phyloP scores from a whole-genome alignment of 2,797 vertebrate species.

The Anas bahamensis region DNA sequence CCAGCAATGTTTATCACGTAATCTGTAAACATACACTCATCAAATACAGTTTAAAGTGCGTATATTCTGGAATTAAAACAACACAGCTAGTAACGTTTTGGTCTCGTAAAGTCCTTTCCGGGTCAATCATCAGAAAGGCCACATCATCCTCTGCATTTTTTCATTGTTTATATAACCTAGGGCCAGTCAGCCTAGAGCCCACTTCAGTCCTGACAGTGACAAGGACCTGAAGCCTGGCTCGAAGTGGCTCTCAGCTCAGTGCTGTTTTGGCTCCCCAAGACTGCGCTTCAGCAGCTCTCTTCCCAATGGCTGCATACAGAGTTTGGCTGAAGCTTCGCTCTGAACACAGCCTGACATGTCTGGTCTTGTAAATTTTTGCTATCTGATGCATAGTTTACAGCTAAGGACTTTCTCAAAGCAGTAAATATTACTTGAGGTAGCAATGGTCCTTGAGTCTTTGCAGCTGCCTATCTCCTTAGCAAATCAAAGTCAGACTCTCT shows the following conservation, averaged over 20 bases:
- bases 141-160: neutral
- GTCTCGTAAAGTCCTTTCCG: neutral
- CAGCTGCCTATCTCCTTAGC: neutral
- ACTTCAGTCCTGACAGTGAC: neutral
- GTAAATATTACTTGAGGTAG: neutral
- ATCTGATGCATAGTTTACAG: conserved; percentile 16
- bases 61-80: conserved; percentile 8
- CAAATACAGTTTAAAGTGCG: neutral
- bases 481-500: neutral
- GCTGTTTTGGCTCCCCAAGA: neutral
- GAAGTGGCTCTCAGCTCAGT: neutral
- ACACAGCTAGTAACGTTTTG: neutral
- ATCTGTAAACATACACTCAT: conserved; percentile 31
- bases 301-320: neutral
- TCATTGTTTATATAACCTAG: neutral
- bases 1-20: conserved; percentile 12
- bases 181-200: neutral
- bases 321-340: neutral
- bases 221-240: neutral
- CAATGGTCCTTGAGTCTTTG: neutral
- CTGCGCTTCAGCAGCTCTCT: neutral
- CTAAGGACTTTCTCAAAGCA: neutral
- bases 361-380: conserved; percentile 4
- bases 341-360: neutral
- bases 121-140: neutral